Percentiles rank a stretch among this genome's conserved stretches.
Conservation (phyloP, 1,140 invertebrate genomes). For the Campoletis sonorensis region DNA sequence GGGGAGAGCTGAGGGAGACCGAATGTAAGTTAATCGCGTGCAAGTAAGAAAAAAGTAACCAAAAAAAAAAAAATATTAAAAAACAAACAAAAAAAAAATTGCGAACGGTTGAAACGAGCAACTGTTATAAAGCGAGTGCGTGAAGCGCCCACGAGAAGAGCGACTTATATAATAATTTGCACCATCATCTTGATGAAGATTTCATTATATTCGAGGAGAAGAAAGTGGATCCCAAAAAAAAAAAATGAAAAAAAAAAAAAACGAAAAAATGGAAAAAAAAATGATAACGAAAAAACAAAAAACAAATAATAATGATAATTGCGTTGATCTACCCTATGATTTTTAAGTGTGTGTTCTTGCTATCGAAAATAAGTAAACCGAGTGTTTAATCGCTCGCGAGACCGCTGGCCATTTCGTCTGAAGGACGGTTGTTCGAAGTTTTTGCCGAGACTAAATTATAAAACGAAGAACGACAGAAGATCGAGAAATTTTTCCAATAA, state of each 20-base stretch:
- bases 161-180: not conserved
- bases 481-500: not conserved
- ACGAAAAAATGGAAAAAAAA: conserved; percentile 14
- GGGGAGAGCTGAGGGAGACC: too few relatives aligned
- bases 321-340: conserved; percentile 63
- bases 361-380: conserved; percentile 49
- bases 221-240: not conserved
- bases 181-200: not conserved
- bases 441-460: conserved; percentile 27
- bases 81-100: not conserved
- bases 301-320: conserved; percentile 47
- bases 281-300: conserved; percentile 37
- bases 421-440: not conserved
- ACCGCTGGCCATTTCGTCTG: not conserved
- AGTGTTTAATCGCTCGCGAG: conserved; percentile 6
- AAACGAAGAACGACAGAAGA: conserved; percentile 19
- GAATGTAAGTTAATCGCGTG: too few relatives aligned
- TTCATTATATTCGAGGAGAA: conserved; percentile 7
- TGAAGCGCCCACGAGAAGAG: not conserved
- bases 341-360: conserved; percentile 64
- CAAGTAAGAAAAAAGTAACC: too few relatives aligned
- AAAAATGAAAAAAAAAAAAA: conserved; percentile 8
- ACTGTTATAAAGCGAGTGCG: conserved; percentile 33
- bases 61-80: not conserved
- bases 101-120: not conserved